phyloP scores from a whole-genome alignment of 2,797 vertebrate genomes.

The Cuculus canorus region DNA sequence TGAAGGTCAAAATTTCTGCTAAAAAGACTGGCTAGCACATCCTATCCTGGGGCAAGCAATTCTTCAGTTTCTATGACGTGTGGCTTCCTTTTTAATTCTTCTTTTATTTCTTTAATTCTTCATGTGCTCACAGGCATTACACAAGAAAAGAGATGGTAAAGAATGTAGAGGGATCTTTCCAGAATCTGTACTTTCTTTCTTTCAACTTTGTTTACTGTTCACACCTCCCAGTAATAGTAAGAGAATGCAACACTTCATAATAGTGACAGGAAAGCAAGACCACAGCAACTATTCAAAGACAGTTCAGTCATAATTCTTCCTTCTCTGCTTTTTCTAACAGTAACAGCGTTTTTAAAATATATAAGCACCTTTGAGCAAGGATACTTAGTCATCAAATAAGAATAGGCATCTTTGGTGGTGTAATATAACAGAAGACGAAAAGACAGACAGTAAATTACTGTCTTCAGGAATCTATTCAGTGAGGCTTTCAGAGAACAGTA shows the following conservation, averaged over 20 bases:
- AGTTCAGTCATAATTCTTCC: neutral
- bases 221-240: neutral
- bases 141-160: neutral
- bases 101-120: no score
- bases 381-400: neutral
- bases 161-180: neutral
- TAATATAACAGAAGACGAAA: conserved; percentile 25
- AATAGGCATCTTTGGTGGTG: neutral
- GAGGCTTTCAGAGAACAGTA: neutral
- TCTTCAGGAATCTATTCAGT: neutral
- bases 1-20: neutral
- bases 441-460: neutral
- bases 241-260: neutral
- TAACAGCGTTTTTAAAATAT: conserved; percentile 20
- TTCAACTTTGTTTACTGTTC: neutral
- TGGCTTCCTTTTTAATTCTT: neutral
- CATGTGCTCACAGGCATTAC: neutral
- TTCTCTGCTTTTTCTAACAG: neutral
- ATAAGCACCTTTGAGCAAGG: conserved; percentile 7
- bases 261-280: neutral
- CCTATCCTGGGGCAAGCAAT: neutral
- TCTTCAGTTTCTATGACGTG: neutral
- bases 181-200: neutral
- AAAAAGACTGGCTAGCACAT: neutral
- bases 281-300: neutral